phyloP scores from a whole-genome alignment of 2,888 invertebrate genomes.

The Drepanosiphum platanoidis region DNA sequence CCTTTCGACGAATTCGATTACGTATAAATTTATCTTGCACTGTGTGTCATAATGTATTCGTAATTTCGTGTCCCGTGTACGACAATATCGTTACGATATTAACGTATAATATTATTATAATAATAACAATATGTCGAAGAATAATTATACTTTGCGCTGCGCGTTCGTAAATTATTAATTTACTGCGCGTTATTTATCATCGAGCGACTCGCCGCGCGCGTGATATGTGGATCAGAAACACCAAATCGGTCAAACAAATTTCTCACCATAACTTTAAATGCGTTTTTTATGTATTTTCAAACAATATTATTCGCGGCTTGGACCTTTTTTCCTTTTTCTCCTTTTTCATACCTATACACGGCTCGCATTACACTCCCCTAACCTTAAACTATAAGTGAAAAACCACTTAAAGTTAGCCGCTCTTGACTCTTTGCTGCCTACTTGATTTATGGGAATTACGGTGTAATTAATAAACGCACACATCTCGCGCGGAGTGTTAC shows the following conservation, averaged over 20 bases:
- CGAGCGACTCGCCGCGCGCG: too few species aligned
- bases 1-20: neutral
- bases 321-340: neutral
- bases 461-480: neutral
- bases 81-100: neutral
- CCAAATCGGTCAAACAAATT: too few species aligned
- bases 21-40: neutral
- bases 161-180: neutral
- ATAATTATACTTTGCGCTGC: too few species aligned
- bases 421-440: neutral
- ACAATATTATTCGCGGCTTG: too few species aligned
- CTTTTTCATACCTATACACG: neutral
- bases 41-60: too few species aligned
- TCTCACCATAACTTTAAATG: slow-evolving; percentile 13
- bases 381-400: neutral
- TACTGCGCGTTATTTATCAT: neutral
- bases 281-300: neutral
- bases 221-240: too few species aligned
- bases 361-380: neutral
- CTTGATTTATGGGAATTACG: slow-evolving; percentile 11
- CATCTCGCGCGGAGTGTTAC: neutral
- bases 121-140: too few species aligned
- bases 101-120: neutral
- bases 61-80: neutral
- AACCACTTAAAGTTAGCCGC: neutral